phyloP scores from a whole-genome alignment of 2,113 vertebrate genomes.

The Ictalurus furcatus region DNA sequence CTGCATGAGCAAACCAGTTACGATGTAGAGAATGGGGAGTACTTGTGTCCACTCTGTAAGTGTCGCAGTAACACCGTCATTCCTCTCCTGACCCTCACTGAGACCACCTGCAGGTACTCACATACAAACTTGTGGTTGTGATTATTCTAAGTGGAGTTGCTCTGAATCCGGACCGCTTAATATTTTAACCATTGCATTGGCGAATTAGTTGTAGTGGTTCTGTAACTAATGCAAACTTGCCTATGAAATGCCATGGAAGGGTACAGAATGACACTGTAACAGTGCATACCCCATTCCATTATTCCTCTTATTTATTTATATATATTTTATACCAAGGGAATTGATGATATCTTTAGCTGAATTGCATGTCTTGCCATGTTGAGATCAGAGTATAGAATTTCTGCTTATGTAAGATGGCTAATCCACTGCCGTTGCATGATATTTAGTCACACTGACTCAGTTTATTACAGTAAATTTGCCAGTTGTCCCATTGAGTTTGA shows the following conservation, averaged over 20 bases:
- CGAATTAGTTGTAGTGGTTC: not conserved
- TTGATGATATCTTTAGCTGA: not conserved
- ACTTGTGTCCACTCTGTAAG: conserved; percentile 94
- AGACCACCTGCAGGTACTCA: conserved; percentile 54
- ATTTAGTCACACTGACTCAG: not conserved
- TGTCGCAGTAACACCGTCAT: conserved; percentile 97
- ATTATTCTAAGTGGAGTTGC: not conserved
- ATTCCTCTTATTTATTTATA: not conserved
- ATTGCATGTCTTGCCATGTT: not conserved
- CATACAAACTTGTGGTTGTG: not conserved
- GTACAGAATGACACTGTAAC: not conserved
- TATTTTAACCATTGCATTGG: not conserved
- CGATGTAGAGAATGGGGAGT: conserved; percentile 95
- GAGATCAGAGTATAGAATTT: not conserved
- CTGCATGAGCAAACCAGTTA: conserved; percentile 94
- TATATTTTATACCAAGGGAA: not conserved
- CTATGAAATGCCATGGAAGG: not conserved
- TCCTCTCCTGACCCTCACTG: conserved; percentile 87
- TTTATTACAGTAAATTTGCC: not conserved
- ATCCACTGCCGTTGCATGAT: not conserved
- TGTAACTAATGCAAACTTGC: not conserved
- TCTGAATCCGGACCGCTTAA: not conserved
- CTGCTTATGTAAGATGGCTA: not conserved
- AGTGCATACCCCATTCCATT: not conserved
- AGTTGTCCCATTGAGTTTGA: not conserved